phyloP scores from a whole-genome alignment of 2,888 invertebrate species.

The Molanna angustata region DNA sequence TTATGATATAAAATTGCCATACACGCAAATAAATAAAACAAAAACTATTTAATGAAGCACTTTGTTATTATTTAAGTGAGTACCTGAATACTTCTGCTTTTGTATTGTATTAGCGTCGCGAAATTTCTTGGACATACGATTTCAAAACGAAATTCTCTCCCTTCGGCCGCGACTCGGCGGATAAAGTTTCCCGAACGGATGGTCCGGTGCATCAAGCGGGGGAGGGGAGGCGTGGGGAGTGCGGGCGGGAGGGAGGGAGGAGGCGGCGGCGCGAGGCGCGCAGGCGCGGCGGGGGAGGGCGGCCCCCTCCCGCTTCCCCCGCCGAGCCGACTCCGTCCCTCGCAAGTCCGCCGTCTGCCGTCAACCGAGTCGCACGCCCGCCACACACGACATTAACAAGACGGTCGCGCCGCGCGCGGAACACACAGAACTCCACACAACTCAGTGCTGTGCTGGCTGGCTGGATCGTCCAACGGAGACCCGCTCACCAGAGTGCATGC shows the following conservation, averaged over 20 bases:
- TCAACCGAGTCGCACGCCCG: slow-evolving; percentile 35
- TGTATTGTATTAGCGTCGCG: too few species aligned
- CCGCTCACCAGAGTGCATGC: not conserved
- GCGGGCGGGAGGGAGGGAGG: slow-evolving; percentile 16
- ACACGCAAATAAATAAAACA: too few species aligned
- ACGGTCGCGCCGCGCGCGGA: too few species aligned
- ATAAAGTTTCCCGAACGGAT: slow-evolving; percentile 19
- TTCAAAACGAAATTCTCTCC: slow-evolving; percentile 4
- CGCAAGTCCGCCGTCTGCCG: slow-evolving; percentile 34
- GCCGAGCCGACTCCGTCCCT: slow-evolving; percentile 22
- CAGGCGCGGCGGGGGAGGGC: slow-evolving; percentile 7
- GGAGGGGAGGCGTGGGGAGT: slow-evolving; percentile 25
- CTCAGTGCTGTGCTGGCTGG: too few species aligned
- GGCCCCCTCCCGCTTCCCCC: slow-evolving; percentile 15
- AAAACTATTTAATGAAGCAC: too few species aligned
- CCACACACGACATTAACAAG: slow-evolving; percentile 22
- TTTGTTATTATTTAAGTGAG: too few species aligned
- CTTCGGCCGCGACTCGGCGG: slow-evolving; percentile 26
- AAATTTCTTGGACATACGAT: slow-evolving; percentile 6
- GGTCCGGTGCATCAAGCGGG: slow-evolving; percentile 16
- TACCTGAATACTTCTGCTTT: too few species aligned
- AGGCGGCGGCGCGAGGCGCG: too few species aligned
- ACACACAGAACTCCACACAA: too few species aligned
- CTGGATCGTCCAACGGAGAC: too few species aligned
- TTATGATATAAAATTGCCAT: too few species aligned